Evolutionary conservation across 2,113 vertebrate genomes (phyloP), one percentile per base, ranked within the genome.

Genomic region (Fulmarus glacialis): DNA sequence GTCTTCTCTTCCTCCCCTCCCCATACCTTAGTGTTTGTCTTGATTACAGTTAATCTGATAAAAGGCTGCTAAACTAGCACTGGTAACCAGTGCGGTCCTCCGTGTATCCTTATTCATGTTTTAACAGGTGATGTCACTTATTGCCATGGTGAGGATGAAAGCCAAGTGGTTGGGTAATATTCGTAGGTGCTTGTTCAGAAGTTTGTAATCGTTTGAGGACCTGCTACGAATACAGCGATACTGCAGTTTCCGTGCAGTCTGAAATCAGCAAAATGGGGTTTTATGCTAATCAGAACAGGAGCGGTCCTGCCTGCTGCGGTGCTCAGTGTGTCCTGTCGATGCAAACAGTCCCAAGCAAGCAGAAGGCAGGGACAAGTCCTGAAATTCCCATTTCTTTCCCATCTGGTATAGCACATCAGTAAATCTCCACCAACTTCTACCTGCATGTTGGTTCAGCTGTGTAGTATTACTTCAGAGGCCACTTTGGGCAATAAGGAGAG

Each of bases 231-330:
- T 58, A 10, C 21, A 45, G 42, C 4, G 42, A 12, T 64, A 5
- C 0, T 64, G 15, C 32, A 26, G 71, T 58, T 78, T n/a, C 47
- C 0, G 0, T 47, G 45, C 34, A 43, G 32, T 23, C 32, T 32
- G 50, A 36, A 42, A 60, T 68, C 19, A 22, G 53, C 27, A 20
- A 38, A 60, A 36, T 6, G 68, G 42, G 27, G 13, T 4, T 60
- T 74, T 58, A 1, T 17, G 15, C 34, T 71, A 1, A 1, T 14
- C 18, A 18, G 48, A 4, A 34, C 5, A 84, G 32, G 78, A 82
- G 8, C 2, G 0, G 0, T 52, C 8, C 11, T 70, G 27, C 66
- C 40, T 12, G 29, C 45, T n/a, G 45, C 0, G 0, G 13, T 43
- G 70, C 27, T 29, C 8, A 6, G 38, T 3, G 32, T 23, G 19